Evolutionary conservation across 2,113 vertebrate genomes (phyloP).

Genomic region (Emydura subglobosa): DNA sequence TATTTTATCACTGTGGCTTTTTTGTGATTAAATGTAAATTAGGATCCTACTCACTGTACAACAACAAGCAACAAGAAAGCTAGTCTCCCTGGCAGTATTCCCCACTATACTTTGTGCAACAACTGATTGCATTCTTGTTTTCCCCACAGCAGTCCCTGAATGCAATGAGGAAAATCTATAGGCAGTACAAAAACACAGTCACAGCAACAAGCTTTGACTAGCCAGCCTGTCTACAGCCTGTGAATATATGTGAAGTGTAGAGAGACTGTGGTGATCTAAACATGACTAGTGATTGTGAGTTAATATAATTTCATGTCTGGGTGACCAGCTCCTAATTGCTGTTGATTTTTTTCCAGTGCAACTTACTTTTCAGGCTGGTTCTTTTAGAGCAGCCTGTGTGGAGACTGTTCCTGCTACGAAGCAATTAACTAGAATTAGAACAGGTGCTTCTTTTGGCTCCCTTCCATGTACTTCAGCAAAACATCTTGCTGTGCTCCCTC

Average conservation of each 20-base stretch:
- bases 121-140: slow-evolving; percentile 10
- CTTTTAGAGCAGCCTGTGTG: neutral
- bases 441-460: slow-evolving; percentile 44
- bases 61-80: slow-evolving; percentile 21
- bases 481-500: neutral
- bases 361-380: slow-evolving; percentile 8
- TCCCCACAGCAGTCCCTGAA: neutral
- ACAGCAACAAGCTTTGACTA: neutral
- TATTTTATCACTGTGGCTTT: neutral
- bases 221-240: neutral
- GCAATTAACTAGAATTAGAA: slow-evolving; percentile 39
- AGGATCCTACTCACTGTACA: neutral
- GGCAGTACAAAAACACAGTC: neutral
- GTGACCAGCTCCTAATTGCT: slow-evolving; percentile 3
- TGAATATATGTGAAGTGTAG: neutral
- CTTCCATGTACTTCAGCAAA: neutral
- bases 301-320: slow-evolving; percentile 19
- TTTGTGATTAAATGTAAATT: accelerated
- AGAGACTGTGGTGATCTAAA: neutral
- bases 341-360: neutral
- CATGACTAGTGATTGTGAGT: accelerated
- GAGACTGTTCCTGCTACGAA: neutral
- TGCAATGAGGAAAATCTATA: neutral
- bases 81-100: neutral
- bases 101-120: neutral